Base-by-base conservation (phyloP, 2,113 vertebrate species). In the Rafetus swinhoei region DNA sequence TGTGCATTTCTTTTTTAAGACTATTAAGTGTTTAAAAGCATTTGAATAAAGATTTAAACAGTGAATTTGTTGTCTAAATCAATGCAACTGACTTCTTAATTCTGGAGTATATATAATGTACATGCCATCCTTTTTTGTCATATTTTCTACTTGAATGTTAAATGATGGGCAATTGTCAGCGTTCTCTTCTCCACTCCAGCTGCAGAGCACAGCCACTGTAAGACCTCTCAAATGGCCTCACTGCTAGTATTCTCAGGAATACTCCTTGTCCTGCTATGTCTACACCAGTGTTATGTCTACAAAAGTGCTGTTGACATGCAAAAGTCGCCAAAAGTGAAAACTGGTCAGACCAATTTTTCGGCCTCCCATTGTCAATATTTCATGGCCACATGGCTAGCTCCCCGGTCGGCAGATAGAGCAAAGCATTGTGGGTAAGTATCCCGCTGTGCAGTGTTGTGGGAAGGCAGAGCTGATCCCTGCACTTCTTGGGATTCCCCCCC, bases 31-130 rank as follows among this genome's bases (percentile, higher is more conserved):
- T 88, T 95, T 92, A 53, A 74, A 16, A 74, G 52, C 0, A 2
- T 82, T 94, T 93, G 83, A 95, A 94, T 91, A 95, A 93, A 91
- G 54, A 56, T 89, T 94, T 93, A 89, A 80, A 52, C 39, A 87
- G 82, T 84, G 25, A 25, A 56, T 90, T 92, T 93, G 77, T 95
- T 85, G 91, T 32, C 94, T 90, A 81, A 93, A 95, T 95, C 92
- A 96, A n/a, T 76, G 84, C 60, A 91, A 84, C 82, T 72, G 93
- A 97, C 95, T 81, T 89, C 92, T 86, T 1, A 10, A 53, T 96
- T 96, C 93, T 95, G 81, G 95, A 95, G 89, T 91, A 86, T 8
- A 72, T 52, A 92, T 92, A 93, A 93, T 95, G 81, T 90, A 89
- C 59, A 69, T 65, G 52, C 69, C 85, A 82, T n/a, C 81, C 50